Percentiles rank a stretch among this genome's conserved stretches.
Conservation (phyloP, 2,888 invertebrate genomes). For the Tetranychus truncatus region DNA sequence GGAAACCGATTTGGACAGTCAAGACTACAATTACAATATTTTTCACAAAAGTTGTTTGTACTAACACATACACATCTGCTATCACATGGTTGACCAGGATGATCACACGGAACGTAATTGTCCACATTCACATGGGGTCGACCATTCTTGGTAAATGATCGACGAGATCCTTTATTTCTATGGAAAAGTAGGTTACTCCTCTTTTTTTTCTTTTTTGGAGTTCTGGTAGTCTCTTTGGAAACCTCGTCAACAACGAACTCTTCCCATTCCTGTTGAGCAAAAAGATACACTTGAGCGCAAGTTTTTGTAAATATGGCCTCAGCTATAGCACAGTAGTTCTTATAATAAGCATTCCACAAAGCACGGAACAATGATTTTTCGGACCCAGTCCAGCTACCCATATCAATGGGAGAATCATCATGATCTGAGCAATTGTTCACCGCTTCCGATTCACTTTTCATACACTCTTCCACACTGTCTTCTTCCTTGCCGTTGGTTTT, state of each 20-base stretch:
- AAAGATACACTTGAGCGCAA: conserved; percentile 74
- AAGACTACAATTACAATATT: conserved; percentile 88
- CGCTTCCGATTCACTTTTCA: not conserved
- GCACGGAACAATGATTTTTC: conserved; percentile 82
- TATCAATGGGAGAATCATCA: not conserved
- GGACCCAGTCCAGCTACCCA: conserved; percentile 59
- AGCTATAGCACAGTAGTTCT: conserved; percentile 85
- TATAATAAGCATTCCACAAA: conserved; percentile 68
- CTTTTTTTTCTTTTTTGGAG: conserved; percentile 85
- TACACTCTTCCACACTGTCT: not conserved
- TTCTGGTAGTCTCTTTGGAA: conserved; percentile 46
- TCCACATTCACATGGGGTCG: conserved; percentile 43
- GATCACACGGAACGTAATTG: conserved; percentile 92
- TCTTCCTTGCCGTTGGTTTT: not conserved
- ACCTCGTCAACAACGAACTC: conserved; percentile 52
- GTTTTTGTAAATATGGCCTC: conserved; percentile 81
- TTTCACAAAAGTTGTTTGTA: conserved; percentile 93
- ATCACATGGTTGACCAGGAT: conserved; percentile 75
- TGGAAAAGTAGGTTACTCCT: conserved; percentile 47
- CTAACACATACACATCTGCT: conserved; percentile 72
- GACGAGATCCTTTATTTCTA: not conserved
- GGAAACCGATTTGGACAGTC: conserved; percentile 91
- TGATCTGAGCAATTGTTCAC: not conserved
- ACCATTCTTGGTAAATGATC: conserved; percentile 80
- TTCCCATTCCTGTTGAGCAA: conserved; percentile 54